Evolutionary conservation across 92 coral and sea anemone species (phyloP), one percentile per base, ranked within the genome.

Genomic region (Desmophyllum pertusum): DNA sequence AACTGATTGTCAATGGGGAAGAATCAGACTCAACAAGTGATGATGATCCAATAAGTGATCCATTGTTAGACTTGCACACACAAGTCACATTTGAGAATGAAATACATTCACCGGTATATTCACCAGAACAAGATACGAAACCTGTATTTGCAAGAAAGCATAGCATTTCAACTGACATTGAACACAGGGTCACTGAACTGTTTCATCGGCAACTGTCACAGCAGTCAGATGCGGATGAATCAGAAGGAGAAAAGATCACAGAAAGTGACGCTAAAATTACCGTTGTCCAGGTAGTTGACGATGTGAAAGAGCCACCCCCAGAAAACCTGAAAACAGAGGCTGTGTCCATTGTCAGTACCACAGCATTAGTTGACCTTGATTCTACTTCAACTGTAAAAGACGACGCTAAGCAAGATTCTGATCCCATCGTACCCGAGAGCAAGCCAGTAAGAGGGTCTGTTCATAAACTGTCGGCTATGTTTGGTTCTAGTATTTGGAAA

Each of bases 121-220:
- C 84, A 37, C 62, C 43, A 1, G 73, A 63, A 9, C 84, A 67
- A 48, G 84, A 80, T 9, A 11, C 50, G n/a, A 53, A 67, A 51
- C 65, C 75, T 21, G 84, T 68, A 29, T 80, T 80, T 68, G 84
- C 76, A 10, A 55, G 79, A 40, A 82, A 82, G 55, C 86, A 46
- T 41, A 91, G 97, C 75, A 72, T 93, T 53, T 93, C 97, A 66
- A 81, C 82, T 64, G 94, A 87, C 75, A 93, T 93, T 79, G 97
- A 91, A 78, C 93, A 87, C 29, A 89, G 94, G 18, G 73, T 93
- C 62, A 78, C 87, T 63, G 94, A 89, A 86, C 79, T 93, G 75
- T 73, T 88, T 46, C 86, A 82, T 71, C 90, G 79, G 23, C 93
- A 91, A 40, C 55, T 86, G 52, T 88, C 93, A 35, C 83, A 85